phyloP scores from a whole-genome alignment of 2,888 invertebrate genomes.

The Microctonus brassicae region DNA sequence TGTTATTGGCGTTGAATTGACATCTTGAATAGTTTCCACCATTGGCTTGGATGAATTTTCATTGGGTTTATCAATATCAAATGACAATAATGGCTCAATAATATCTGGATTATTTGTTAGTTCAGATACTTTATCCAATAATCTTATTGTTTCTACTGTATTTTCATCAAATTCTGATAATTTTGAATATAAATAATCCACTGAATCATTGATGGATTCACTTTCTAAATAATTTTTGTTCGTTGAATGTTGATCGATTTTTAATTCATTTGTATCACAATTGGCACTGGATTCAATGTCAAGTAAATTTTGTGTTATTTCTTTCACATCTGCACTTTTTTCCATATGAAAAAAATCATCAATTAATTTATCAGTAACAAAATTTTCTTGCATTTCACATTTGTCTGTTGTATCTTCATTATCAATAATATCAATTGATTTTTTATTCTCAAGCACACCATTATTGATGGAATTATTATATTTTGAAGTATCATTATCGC shows the following conservation, averaged over 20 bases:
- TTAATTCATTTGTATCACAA: neutral
- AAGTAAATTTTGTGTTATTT: neutral
- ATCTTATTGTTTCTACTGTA: neutral
- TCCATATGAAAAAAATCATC: neutral
- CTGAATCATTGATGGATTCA: neutral
- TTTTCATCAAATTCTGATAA: constrained; percentile 13
- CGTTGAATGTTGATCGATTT: neutral
- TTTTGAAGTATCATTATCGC: neutral
- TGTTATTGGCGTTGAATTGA: neutral
- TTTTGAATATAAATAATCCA: constrained; percentile 26
- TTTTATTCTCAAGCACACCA: neutral
- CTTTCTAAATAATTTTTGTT: neutral
- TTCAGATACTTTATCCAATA: neutral
- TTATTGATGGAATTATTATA: neutral
- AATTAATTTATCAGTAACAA: constrained; percentile 2
- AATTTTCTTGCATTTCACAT: neutral
- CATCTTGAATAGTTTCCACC: neutral
- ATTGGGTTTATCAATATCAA: neutral
- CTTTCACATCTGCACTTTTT: neutral
- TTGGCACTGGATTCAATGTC: neutral
- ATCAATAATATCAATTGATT: neutral
- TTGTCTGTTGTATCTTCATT: constrained; percentile 1
- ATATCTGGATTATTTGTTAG: constrained; percentile 9
- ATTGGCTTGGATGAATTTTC: neutral
- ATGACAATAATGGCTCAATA: constrained; percentile 8